Evolutionary conservation across 2,113 vertebrate species (phyloP).

Genomic region (Myxocyprinus asiaticus): DNA sequence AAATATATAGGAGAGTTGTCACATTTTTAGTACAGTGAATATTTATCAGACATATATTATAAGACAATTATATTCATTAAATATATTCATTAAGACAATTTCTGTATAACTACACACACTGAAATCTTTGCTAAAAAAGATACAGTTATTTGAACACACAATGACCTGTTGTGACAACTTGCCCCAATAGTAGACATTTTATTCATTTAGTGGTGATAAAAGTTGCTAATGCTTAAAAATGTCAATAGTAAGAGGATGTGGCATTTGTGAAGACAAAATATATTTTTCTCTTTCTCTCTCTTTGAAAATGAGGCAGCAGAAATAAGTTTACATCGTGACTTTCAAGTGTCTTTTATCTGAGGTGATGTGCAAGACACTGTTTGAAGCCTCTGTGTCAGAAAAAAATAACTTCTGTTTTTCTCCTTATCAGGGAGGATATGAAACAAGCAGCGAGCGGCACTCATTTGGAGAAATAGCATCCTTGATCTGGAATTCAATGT

Average conservation of each 20-base stretch:
- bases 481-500: conserved; percentile 69
- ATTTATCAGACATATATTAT: too few relatives aligned
- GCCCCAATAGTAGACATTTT: too few relatives aligned
- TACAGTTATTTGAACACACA: too few relatives aligned
- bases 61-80: too few relatives aligned
- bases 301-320: conserved; percentile 67
- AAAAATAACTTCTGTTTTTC: conserved; percentile 73
- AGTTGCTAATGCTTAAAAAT: too few relatives aligned
- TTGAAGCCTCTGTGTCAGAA: conserved; percentile 60
- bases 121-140: too few relatives aligned
- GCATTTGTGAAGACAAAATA: not conserved
- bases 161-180: too few relatives aligned
- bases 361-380: conserved; percentile 70
- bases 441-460: conserved; percentile 74
- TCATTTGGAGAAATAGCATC: conserved; percentile 79
- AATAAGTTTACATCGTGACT: conserved; percentile 72
- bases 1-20: too few relatives aligned
- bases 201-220: too few relatives aligned
- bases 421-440: conserved; percentile 81
- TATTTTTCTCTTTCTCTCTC: conserved; percentile 31
- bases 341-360: conserved; percentile 75
- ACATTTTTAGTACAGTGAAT: too few relatives aligned
- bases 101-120: too few relatives aligned
- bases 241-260: not conserved
- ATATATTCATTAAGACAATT: too few relatives aligned